Evolutionary conservation across 2,797 vertebrate species (phyloP).

Genomic region (Remorina albescens): DNA sequence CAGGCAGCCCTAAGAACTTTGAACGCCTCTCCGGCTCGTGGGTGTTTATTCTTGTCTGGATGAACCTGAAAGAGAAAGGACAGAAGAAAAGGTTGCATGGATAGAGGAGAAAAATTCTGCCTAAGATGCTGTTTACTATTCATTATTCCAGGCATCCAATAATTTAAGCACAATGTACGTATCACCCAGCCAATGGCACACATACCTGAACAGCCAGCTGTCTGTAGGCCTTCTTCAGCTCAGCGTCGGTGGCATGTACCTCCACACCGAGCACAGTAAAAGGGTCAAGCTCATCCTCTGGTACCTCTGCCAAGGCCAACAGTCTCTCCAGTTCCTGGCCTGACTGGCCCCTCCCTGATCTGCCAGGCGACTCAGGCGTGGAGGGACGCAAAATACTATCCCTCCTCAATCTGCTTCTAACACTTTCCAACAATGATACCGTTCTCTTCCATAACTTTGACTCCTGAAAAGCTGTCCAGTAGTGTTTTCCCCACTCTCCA

Average conservation of each 20-base stretch:
- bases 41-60: conserved; percentile 97
- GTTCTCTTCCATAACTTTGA: conserved; percentile 82
- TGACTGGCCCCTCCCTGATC: conserved; percentile 78
- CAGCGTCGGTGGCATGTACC: conserved; percentile 88
- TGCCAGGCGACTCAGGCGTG: conserved; percentile 72
- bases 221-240: conserved; percentile 94
- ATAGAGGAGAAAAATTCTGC: conserved; percentile 29
- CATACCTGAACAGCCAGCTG: conserved; percentile 94
- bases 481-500: conserved; percentile 78
- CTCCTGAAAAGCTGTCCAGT: conserved; percentile 80
- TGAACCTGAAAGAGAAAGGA: conserved; percentile 88
- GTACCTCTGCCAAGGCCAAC: conserved; percentile 88
- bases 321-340: conserved; percentile 90
- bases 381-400: conserved; percentile 6
- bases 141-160: conserved; percentile 21
- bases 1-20: conserved; percentile 95
- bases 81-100: conserved; percentile 33
- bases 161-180: conserved; percentile 9
- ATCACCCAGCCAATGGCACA: conserved; percentile 4
- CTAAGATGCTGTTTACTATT: conserved; percentile 26
- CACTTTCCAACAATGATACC: conserved; percentile 67
- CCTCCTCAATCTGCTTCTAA: conserved; percentile 67
- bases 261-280: conserved; percentile 93
- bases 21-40: conserved; percentile 94
- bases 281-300: conserved; percentile 94